Evolutionary conservation across 2,888 invertebrate genomes (phyloP).

Genomic region (Athetis lepigone): DNA sequence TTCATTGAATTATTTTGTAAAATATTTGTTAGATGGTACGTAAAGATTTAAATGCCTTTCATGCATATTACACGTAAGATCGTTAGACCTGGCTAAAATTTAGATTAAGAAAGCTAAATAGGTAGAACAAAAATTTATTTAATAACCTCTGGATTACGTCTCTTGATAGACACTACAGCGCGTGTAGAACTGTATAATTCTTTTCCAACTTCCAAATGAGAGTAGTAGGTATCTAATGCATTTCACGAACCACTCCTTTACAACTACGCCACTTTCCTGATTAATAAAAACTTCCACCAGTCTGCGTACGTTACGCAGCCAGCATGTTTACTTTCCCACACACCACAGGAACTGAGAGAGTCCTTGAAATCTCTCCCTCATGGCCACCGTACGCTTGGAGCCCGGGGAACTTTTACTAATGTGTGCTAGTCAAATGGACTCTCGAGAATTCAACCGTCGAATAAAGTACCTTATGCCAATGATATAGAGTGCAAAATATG

Average conservation of each 20-base stretch:
- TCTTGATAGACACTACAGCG: no score
- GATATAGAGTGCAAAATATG: slow-evolving; percentile 75
- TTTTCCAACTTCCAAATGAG: background rate
- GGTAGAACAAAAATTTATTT: background rate
- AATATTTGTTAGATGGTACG: no score
- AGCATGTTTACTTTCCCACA: slow-evolving; percentile 44
- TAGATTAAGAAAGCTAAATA: background rate
- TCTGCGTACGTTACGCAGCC: slow-evolving; percentile 28
- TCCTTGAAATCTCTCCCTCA: slow-evolving; percentile 61
- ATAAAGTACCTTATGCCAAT: slow-evolving; percentile 77
- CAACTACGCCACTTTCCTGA: slow-evolving; percentile 9
- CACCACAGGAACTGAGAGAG: slow-evolving; percentile 57
- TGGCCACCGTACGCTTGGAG: slow-evolving; percentile 76
- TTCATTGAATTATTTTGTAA: background rate
- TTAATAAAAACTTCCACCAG: slow-evolving; percentile 33
- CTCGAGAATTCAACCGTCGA: slow-evolving; percentile 77
- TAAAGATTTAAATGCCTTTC: no score
- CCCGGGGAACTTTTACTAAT: slow-evolving; percentile 89
- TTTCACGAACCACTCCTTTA: background rate
- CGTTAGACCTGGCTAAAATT: no score
- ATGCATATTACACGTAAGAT: no score
- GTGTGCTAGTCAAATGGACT: slow-evolving; percentile 90
- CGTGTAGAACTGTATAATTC: background rate
- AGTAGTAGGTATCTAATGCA: background rate
- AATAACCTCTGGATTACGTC: no score